Percentiles rank a stretch among this genome's conserved stretches.
These are phyloP conservation scores for Maniola jurtina DNA, from an alignment of 1,140 invertebrate genomes.

Conservation along the genomic window DNA sequence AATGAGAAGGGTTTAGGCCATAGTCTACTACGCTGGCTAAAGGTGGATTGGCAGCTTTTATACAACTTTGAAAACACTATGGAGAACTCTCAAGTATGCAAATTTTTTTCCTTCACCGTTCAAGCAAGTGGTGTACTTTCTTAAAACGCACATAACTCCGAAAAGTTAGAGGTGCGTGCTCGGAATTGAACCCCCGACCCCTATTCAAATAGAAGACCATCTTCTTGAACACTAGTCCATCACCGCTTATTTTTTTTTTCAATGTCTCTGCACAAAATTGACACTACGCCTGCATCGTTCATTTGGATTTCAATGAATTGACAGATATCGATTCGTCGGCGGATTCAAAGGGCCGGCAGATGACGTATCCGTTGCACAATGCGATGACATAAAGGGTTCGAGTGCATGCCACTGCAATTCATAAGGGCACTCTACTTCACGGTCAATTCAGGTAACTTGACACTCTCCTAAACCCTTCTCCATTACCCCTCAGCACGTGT, in stretches of 20 bases:
- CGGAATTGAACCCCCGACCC: too few species aligned
- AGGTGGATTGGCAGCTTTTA: too few species aligned
- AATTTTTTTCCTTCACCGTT: too few species aligned
- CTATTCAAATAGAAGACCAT: too few species aligned
- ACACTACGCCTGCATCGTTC: slow-evolving; percentile 32
- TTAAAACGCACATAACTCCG: too few species aligned
- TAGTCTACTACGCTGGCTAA: too few species aligned
- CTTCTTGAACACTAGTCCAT: not conserved
- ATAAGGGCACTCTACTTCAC: slow-evolving; percentile 63
- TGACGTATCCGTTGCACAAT: slow-evolving; percentile 74
- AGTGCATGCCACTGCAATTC: slow-evolving; percentile 69
- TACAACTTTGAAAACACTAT: too few species aligned
- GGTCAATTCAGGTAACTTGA: slow-evolving; percentile 65
- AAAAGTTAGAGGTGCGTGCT: too few species aligned
- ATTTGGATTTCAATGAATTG: slow-evolving; percentile 33
- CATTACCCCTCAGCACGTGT: slow-evolving; percentile 55
- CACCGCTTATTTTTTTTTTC: not conserved
- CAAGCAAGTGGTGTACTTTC: too few species aligned
- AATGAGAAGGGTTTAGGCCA: too few species aligned
- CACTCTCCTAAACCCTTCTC: slow-evolving; percentile 55
- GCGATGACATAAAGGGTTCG: slow-evolving; percentile 63
- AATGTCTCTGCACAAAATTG: not conserved
- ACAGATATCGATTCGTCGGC: slow-evolving; percentile 48
- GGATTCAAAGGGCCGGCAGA: slow-evolving; percentile 64
- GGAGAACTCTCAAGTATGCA: too few species aligned